A percentile compares a stretch with the other conserved stretches of the same genome.
Conservation (phyloP, 2,113 vertebrate genomes). For the Chaetodon auriga region DNA sequence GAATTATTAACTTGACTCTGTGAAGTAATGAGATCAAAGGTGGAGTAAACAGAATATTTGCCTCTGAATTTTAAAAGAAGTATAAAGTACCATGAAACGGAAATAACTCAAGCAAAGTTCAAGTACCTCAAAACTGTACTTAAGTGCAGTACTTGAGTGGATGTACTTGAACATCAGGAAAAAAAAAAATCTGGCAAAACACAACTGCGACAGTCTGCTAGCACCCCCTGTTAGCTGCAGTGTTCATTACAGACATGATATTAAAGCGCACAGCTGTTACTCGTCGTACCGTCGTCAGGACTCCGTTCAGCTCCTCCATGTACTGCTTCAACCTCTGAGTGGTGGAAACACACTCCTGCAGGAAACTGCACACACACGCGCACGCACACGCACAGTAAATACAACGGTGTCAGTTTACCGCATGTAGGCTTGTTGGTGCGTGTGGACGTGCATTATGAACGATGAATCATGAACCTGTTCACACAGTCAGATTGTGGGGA, state of each 20-base stretch:
- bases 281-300: slow-evolving; percentile 64
- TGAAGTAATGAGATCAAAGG: too few species aligned
- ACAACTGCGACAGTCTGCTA: neutral
- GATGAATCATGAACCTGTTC: too few species aligned
- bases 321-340: slow-evolving; percentile 76
- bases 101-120: too few species aligned
- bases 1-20: neutral
- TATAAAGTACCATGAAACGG: too few species aligned
- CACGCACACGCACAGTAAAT: neutral
- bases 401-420: neutral
- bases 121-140: neutral
- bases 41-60: too few species aligned
- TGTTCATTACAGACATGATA: neutral
- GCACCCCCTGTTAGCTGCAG: neutral
- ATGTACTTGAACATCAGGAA: neutral
- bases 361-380: slow-evolving; percentile 65
- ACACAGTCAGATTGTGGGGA: too few species aligned
- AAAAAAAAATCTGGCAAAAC: neutral
- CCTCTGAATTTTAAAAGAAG: too few species aligned
- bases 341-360: slow-evolving; percentile 78
- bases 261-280: neutral
- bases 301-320: slow-evolving; percentile 77
- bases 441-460: neutral
- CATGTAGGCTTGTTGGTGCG: neutral
- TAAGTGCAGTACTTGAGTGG: neutral